Conservation (phyloP, 2,888 invertebrate genomes). For the Hyalella azteca region DNA sequence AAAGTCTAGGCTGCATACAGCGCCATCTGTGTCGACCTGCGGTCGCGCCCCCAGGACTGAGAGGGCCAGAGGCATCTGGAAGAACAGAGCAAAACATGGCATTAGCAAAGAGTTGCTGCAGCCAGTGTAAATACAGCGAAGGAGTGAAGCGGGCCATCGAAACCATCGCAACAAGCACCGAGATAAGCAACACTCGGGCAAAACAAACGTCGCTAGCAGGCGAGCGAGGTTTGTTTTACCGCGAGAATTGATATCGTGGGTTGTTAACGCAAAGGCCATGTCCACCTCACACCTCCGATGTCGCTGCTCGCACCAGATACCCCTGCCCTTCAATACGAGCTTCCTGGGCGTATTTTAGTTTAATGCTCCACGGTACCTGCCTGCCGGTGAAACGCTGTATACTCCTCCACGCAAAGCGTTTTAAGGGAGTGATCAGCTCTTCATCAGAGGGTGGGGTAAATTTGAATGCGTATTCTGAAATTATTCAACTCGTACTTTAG, state of each 20-base stretch:
- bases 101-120: conserved; percentile 41
- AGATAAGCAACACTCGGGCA: neutral
- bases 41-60: conserved; percentile 5
- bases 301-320: conserved; percentile 31
- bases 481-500: no score
- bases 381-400: no score
- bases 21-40: conserved; percentile 60
- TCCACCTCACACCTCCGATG: conserved; percentile 15
- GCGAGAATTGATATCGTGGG: neutral
- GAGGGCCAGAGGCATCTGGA: conserved; percentile 57
- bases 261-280: neutral
- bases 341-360: neutral
- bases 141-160: neutral
- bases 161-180: neutral
- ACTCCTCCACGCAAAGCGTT: no score
- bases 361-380: neutral
- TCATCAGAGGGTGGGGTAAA: no score
- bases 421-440: no score
- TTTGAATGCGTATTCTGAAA: no score
- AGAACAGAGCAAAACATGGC: conserved; percentile 55
- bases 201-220: neutral
- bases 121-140: conserved; percentile 26
- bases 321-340: conserved; percentile 24
- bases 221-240: neutral
- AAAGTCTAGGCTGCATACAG: conserved; percentile 63